Conservation (phyloP, 2,113 vertebrate species). For the Cyprinus carpio region DNA sequence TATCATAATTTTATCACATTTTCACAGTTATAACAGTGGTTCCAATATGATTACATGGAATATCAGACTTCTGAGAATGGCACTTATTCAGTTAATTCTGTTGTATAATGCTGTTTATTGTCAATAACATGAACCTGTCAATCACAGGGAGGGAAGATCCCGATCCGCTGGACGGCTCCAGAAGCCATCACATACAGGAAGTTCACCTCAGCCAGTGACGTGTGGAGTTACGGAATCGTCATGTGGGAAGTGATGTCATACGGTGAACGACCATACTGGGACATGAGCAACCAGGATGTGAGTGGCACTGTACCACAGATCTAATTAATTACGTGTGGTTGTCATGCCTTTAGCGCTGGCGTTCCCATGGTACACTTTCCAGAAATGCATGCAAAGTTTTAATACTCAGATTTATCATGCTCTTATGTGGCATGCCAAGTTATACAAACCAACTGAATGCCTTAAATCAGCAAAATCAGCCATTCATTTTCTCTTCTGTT, state of each 20-base stretch:
- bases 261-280: constrained; percentile 95
- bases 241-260: constrained; percentile 99
- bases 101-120: background rate
- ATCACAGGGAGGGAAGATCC: constrained; percentile 95
- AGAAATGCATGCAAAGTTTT: background rate
- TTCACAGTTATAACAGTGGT: too few relatives aligned
- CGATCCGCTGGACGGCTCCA: constrained; percentile 96
- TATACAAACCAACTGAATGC: constrained; percentile 13
- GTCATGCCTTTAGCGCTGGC: background rate
- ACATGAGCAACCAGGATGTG: constrained; percentile 98
- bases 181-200: constrained; percentile 98
- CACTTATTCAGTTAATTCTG: background rate
- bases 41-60: background rate
- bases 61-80: background rate
- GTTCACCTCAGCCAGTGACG: constrained; percentile 94
- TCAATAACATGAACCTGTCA: constrained; percentile 38
- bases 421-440: constrained; percentile 17
- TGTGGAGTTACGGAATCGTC: constrained; percentile 96
- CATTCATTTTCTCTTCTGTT: constrained; percentile 41
- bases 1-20: too few relatives aligned
- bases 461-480: background rate
- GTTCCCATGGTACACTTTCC: background rate
- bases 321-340: constrained; percentile 4
- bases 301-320: constrained; percentile 65
- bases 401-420: background rate